Conservation (phyloP, 2,113 vertebrate species). For the Hippocampus guttulatus region DNA sequence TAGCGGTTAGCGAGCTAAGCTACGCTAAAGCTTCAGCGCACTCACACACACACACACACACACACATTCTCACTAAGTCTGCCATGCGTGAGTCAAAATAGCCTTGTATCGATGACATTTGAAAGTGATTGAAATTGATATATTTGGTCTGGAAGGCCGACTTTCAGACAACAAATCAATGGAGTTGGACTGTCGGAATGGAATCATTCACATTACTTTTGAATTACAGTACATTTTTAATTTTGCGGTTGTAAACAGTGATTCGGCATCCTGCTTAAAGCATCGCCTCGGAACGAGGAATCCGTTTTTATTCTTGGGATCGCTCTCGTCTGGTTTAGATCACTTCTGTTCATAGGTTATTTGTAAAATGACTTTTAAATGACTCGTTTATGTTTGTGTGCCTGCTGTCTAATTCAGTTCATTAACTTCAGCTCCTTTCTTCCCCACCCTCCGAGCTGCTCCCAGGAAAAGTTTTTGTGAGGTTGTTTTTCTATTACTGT, state of each 20-base stretch:
- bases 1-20: no score
- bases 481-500: not conserved
- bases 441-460: not conserved
- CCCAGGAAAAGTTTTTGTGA: not conserved
- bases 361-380: not conserved
- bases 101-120: no score
- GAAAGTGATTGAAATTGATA: no score
- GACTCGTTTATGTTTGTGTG: not conserved
- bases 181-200: no score
- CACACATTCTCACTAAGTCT: no score
- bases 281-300: slow-evolving; percentile 1
- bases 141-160: no score
- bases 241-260: slow-evolving; percentile 17
- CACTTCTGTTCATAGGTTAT: not conserved
- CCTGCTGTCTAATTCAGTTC: not conserved
- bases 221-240: not conserved
- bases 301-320: not conserved
- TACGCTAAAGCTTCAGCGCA: no score
- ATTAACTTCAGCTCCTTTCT: not conserved
- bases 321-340: not conserved
- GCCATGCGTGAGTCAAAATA: no score
- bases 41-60: no score
- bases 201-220: no score
- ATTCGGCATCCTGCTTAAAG: slow-evolving; percentile 9
- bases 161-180: no score